phyloP scores from a whole-genome alignment of 1,140 invertebrate genomes.

The Trinorchestia longiramus region DNA sequence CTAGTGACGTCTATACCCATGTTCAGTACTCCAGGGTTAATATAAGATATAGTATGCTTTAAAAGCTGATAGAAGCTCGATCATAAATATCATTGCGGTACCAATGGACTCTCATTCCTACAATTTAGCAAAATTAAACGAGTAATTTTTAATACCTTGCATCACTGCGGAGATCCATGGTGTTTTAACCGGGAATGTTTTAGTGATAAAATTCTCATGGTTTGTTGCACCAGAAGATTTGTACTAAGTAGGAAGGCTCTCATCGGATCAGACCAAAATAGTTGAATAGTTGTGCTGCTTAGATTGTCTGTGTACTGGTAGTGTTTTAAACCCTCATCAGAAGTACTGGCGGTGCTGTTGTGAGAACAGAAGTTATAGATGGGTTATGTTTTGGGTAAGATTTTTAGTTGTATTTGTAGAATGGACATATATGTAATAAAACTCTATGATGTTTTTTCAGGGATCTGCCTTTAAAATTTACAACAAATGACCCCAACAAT shows the following conservation, averaged over 20 bases:
- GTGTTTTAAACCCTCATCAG: not conserved
- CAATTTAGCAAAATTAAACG: no score
- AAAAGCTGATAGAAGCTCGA: no score
- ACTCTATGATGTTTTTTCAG: not conserved
- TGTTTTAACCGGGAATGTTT: no score
- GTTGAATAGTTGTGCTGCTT: not conserved
- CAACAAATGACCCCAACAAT: not conserved
- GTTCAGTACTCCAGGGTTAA: no score
- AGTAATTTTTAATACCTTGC: no score
- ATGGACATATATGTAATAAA: not conserved
- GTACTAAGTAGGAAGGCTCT: not conserved
- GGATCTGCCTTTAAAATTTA: constrained; percentile 22
- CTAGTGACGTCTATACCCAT: no score
- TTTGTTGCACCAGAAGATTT: not conserved
- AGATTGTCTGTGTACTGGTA: not conserved
- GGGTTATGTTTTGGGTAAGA: not conserved
- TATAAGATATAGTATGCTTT: no score
- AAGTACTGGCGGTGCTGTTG: not conserved
- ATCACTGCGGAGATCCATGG: no score
- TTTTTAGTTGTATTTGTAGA: not conserved
- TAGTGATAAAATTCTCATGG: not conserved
- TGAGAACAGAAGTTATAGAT: not conserved
- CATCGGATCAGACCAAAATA: not conserved
- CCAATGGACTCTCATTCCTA: no score
- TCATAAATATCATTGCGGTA: no score